phyloP scores from a whole-genome alignment of 2,113 vertebrate genomes.

The Blennius ocellaris region DNA sequence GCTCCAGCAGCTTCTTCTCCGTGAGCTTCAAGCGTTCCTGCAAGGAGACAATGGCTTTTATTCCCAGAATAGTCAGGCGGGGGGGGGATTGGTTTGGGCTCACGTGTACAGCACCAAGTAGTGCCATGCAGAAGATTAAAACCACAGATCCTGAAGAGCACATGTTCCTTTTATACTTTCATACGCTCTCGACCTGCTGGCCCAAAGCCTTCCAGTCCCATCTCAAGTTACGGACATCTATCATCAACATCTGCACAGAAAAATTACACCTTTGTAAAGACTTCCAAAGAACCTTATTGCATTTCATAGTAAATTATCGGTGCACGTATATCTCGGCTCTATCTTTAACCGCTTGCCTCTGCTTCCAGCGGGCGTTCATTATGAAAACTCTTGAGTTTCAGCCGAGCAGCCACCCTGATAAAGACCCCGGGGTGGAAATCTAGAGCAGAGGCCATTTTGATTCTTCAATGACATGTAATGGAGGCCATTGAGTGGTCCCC shows the following conservation, averaged over 20 bases:
- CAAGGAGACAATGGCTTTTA: slow-evolving; percentile 38
- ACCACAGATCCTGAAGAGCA: slow-evolving; percentile 5
- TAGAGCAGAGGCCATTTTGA: slow-evolving; percentile 73
- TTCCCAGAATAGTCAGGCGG: slow-evolving; percentile 25
- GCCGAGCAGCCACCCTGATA: slow-evolving; percentile 60
- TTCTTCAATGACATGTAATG: slow-evolving; percentile 75
- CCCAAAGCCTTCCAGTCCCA: slow-evolving; percentile 13
- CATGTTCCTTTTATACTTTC: background rate
- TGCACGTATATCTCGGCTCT: slow-evolving; percentile 61
- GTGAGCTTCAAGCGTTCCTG: slow-evolving; percentile 29
- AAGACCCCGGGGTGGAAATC: slow-evolving; percentile 58
- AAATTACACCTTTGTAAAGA: slow-evolving; percentile 59
- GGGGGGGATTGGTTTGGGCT: slow-evolving; percentile 31
- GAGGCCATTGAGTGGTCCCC: slow-evolving; percentile 66
- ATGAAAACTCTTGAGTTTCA: slow-evolving; percentile 73
- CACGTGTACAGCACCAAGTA: slow-evolving; percentile 36
- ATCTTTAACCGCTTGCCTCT: slow-evolving; percentile 60
- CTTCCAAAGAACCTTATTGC: slow-evolving; percentile 53
- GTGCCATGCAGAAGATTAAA: slow-evolving; percentile 7
- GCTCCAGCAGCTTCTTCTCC: slow-evolving; percentile 8
- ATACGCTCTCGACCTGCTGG: background rate
- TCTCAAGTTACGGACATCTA: slow-evolving; percentile 61
- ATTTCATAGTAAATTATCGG: slow-evolving; percentile 70
- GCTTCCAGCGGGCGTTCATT: slow-evolving; percentile 62
- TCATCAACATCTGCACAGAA: slow-evolving; percentile 59